phyloP scores from a whole-genome alignment of 2,797 vertebrate species.

The Protonibea diacanthus region DNA sequence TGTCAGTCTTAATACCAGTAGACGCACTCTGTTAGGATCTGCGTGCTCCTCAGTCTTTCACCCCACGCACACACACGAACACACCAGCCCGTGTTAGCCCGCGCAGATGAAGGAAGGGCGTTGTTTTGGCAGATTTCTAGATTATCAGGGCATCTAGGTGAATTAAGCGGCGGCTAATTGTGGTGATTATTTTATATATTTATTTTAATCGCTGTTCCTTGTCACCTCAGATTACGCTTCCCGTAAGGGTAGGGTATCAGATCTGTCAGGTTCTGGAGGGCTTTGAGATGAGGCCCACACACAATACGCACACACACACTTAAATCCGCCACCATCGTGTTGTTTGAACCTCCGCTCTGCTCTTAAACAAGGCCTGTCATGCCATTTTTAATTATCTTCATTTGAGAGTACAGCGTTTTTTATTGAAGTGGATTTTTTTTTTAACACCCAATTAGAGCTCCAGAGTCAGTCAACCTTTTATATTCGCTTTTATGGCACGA shows the following conservation, averaged over 20 bases:
- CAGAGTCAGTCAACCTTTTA: slow-evolving; percentile 53
- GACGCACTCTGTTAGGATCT: slow-evolving; percentile 54
- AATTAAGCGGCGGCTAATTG: slow-evolving; percentile 62
- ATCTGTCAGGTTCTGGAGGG: slow-evolving; percentile 71
- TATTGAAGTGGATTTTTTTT: slow-evolving; percentile 41
- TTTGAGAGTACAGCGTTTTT: slow-evolving; percentile 37
- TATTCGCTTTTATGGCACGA: slow-evolving; percentile 51
- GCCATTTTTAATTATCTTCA: slow-evolving; percentile 68
- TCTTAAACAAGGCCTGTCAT: slow-evolving; percentile 52
- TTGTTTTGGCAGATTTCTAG: slow-evolving; percentile 54
- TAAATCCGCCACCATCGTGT: background rate
- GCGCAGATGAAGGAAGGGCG: slow-evolving; percentile 16
- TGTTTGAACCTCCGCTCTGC: slow-evolving; percentile 51
- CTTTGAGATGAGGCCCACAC: slow-evolving; percentile 42
- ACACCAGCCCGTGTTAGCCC: background rate
- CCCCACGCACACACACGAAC: slow-evolving; percentile 1
- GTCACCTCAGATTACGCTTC: slow-evolving; percentile 63
- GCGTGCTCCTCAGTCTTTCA: slow-evolving; percentile 44
- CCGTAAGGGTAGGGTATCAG: slow-evolving; percentile 58
- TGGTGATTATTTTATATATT: slow-evolving; percentile 59
- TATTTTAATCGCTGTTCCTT: slow-evolving; percentile 70
- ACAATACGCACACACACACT: slow-evolving; percentile 32
- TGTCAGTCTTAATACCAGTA: slow-evolving; percentile 75
- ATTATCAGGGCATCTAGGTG: slow-evolving; percentile 52
- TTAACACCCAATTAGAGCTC: slow-evolving; percentile 60